A percentile compares a stretch with the other conserved stretches of the same genome.
These are phyloP conservation scores for Drosophila phalerata DNA, from an alignment of 2,888 invertebrate species.

Conservation along the genomic window DNA sequence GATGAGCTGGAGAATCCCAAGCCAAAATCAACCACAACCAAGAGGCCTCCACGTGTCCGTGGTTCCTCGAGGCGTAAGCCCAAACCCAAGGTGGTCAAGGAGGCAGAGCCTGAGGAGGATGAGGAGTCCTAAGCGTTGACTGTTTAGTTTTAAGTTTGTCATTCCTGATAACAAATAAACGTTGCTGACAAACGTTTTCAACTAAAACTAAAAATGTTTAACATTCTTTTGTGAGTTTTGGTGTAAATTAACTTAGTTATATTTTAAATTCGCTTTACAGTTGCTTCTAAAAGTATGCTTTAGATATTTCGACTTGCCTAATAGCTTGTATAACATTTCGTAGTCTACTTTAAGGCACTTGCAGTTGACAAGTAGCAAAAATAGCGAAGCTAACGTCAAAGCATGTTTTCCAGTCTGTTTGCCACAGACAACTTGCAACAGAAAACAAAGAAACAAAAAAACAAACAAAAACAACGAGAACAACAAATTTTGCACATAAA, in stretches of 20 bases:
- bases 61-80: slow-evolving; percentile 84
- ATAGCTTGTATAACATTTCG: neutral
- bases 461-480: neutral
- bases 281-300: slow-evolving; percentile 3
- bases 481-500: slow-evolving; percentile 23
- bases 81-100: slow-evolving; percentile 66
- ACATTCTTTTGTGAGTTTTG: neutral
- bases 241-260: neutral
- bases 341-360: slow-evolving; percentile 2
- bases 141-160: slow-evolving; percentile 56
- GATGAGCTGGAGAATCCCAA: slow-evolving; percentile 92
- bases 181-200: slow-evolving; percentile 1
- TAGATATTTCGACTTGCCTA: neutral
- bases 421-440: slow-evolving; percentile 18
- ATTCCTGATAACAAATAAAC: slow-evolving; percentile 51
- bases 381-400: slow-evolving; percentile 14
- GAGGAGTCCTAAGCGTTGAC: slow-evolving; percentile 54
- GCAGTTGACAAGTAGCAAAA: slow-evolving; percentile 21
- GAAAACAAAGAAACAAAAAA: neutral
- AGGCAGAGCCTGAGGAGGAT: slow-evolving; percentile 68
- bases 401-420: slow-evolving; percentile 25
- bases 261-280: neutral
- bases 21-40: slow-evolving; percentile 87
- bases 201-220: neutral
- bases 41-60: slow-evolving; percentile 86